Evolutionary conservation across 2,888 invertebrate genomes (phyloP), one percentile per base, ranked within the genome.

Genomic region (Yponomeuta sedellus): DNA sequence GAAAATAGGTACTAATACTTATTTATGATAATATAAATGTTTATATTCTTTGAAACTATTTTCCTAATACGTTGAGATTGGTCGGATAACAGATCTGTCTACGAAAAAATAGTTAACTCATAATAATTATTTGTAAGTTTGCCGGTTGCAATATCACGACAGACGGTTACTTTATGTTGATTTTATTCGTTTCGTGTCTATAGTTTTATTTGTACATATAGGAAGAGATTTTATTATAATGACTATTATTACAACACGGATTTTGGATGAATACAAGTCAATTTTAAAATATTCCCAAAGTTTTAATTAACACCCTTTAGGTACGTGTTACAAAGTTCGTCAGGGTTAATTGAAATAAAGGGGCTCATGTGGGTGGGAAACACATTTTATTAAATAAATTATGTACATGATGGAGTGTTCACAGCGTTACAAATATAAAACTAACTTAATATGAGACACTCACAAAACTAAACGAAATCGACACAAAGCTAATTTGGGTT

Each of bases 301-400:
- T 22, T 59, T 59, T 59, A 22, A 22, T 11, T 59, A 10, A 20
- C 25, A 20, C 16, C 59, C 25, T 59, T 58, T 8, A 20, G 34
- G 6, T 6, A 5, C 34, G 34, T 8, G 34, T 34, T 34, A 34
- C 8, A 34, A 6, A 34, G 5, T 34, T 34, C 10, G 0, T 19
- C 6, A 19, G 10, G 58, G 20, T 5, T 10, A 10, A 22, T 58
- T 12, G 58, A 64, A 64, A 44, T 20, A 52, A 64, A 52, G 52
- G 19, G 11, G 52, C 25, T 8, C 28, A 8, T 28, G 10, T 66
- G 66, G 83, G 87, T 88, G 88, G 82, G 82, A 83, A 90, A 86
- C 85, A 86, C 81, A 82, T 79, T 87, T 88, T 88, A 88, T 83
- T 88, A 82, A 66, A 77, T 78, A 79, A 81, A 72, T 78, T 87